Base-by-base conservation (phyloP, 2,888 invertebrate species). In the Auanema freiburgensis region DNA sequence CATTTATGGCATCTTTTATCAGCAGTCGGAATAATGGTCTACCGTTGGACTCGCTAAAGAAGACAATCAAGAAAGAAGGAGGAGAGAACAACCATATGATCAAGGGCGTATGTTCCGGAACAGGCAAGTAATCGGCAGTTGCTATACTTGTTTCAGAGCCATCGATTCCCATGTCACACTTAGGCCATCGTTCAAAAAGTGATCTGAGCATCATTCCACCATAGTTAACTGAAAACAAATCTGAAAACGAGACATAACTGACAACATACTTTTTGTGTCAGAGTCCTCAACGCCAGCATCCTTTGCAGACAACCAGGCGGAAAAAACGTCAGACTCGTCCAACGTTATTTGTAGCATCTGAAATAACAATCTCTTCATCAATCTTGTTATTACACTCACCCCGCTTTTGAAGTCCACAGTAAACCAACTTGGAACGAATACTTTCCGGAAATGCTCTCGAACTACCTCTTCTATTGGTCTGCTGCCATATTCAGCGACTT, bases 401-500 rank as follows among this genome's bases (percentile, higher is more conserved):
- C 98, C 98, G 65, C 95, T 97, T 87, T 98, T 98, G 53, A 98
- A 89, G 87, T 99, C 98, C 51, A 97, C 94, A 74, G 92, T 92
- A 85, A 99, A 99, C 98, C 98, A 98, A 86, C 92, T 95, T 33
- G 98, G 97, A 79, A 98, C 94, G 84, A 91, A 94, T 57, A 98
- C 90, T 88, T 91, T 91, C 86, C 93, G 92, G 80, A 91, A 92
- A 67, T 92, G 87, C 82, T 91, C 91, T 84, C 95, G 93, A 49
- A 1, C 92, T 89, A 87, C 95, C 92, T 81, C 92, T 91, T 70
- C 97, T 93, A 85, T 79, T 12, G 66, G 50, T 4, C 67, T 51
- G 10, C 67, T 79, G 0, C 96, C 96, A 65, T 95, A 88, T 84
- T 94, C 93, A 85, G 94, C 61, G 2, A 71, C 67, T 46, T 77